These are phyloP conservation scores for Glaucopsyche alexis DNA, from an alignment of 2,888 invertebrate species.

Conservation along the genomic window DNA sequence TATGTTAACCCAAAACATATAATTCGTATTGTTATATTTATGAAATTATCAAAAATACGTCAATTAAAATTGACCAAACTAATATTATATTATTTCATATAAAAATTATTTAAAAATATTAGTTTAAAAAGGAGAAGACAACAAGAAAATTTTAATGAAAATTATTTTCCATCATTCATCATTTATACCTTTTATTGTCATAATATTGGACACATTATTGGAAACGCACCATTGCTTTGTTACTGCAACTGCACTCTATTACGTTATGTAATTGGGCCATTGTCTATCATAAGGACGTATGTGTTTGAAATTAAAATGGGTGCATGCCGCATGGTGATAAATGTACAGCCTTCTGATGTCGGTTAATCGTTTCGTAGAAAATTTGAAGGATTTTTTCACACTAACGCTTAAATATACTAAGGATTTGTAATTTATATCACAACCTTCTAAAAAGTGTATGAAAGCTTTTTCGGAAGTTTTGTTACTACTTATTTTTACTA, in stretches of 20 bases:
- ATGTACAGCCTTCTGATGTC: background rate
- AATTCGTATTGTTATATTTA: no score
- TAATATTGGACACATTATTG: constrained; percentile 9
- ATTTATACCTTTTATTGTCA: constrained; percentile 18
- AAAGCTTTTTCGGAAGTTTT: no score
- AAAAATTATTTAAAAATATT: background rate
- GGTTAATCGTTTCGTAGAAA: background rate
- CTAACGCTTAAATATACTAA: background rate
- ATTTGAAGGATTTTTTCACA: background rate
- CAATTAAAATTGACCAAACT: no score
- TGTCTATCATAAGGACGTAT: constrained; percentile 28
- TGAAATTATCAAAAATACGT: no score
- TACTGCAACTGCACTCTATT: constrained; percentile 19
- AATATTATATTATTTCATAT: background rate
- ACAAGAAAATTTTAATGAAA: background rate
- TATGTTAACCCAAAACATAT: no score
- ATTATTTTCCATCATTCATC: constrained; percentile 8
- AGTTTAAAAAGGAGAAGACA: background rate
- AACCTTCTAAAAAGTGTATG: no score
- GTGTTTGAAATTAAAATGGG: constrained; percentile 20
- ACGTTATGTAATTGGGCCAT: constrained; percentile 24
- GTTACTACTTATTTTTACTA: no score
- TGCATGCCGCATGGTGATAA: background rate
- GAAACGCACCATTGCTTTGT: constrained; percentile 9
- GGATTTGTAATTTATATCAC: no score